Evolutionary conservation across 2,113 vertebrate species (phyloP), one percentile per base, ranked within the genome.

Genomic region (Camelus dromedarius): DNA sequence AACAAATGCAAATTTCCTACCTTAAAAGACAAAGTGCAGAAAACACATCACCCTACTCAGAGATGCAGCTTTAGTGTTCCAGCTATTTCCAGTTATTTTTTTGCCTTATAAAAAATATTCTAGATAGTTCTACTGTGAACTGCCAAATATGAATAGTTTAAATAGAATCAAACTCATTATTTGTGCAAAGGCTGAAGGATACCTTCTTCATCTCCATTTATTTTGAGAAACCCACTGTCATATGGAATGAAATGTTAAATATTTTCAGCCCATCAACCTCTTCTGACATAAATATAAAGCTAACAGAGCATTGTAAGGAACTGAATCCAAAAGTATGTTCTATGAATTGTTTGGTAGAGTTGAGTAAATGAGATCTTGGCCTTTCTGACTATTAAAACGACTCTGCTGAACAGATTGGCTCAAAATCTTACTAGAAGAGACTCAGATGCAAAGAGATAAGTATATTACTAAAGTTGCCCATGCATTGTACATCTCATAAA

Each of bases 401-500:
- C 24, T 89, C 93, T 14, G 16, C 52, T 86, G 46, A 24, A 60
- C 0, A n/a, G 70, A 77, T 16, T 80, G 54, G 56, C 22, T 52
- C 84, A 54, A 4, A 58, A 48, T 42, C 5, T 94, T 54, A 35
- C 24, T 30, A 52, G 19, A 97, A 91, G 0, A 96, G 35, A 67
- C 77, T 86, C 38, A 97, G 15, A 32, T 95, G 28, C 32, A 90
- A 96, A 96, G 16, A 87, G 22, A 89, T 64, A 96, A 97, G 32
- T 3, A 70, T 24, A 16, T 14, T 97, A 98, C 97, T 82, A 1
- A 95, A 97, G 64, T 64, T 98, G 60, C 91, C 14, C 18, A 75
- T 42, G n/a, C 76, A 93, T 72, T 95, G 8, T 83, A 42, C 5
- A 11, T 89, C 26, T 97, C 93, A 93, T 90, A 96, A 98, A 97